Base-by-base conservation (phyloP, 2,113 vertebrate species). In the Pangasianodon gigas region DNA sequence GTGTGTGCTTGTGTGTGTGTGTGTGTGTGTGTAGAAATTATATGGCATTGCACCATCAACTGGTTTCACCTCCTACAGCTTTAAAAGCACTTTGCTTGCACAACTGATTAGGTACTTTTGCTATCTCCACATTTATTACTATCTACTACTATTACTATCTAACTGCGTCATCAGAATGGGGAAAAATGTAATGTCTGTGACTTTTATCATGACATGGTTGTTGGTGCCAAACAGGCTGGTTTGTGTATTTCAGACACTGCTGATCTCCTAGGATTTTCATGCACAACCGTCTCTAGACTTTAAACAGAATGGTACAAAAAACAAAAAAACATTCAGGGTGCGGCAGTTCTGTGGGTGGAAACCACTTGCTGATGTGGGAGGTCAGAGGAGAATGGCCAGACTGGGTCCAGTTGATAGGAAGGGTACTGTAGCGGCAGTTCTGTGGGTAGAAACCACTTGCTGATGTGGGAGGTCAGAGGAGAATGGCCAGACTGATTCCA, bases 41-140 rank as follows among this genome's bases (percentile, higher is more conserved):
- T 32, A 62, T 62, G 21, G 7, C 62, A 71, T 16, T 21, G 4
- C 56, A 65, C 7, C 62, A 29, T 13, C 62, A n/a, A 4, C 29
- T 67, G 67, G n/a, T 32, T 69, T 69, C 67, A 69, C n/a, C n/a
- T 69, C 67, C n/a, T 69, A 69, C 29, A 69, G n/a, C n/a, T 69
- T 69, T 26, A 32, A 69, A 13, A 37, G 67, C 29, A n/a, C 10
- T n/a, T 67, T 14, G 58, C 58, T 62, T 62, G 24, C 58, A 62
- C 58, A 62, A 26, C 24, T 8, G 8, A 65, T 29, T 67, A 67
- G 14, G 29, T 14, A 32, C 2, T 67, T n/a, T n/a, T 14, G 29
- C 29, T n/a, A 67, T 11, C 29, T 32, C 14, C 29, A 29, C 65
- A 67, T 67, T 67, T 67, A 67, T n/a, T n/a, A 67, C 29, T n/a